Evolutionary conservation across 2,113 vertebrate species (phyloP), one percentile per base, ranked within the genome.

Genomic region (Cettia cetti): DNA sequence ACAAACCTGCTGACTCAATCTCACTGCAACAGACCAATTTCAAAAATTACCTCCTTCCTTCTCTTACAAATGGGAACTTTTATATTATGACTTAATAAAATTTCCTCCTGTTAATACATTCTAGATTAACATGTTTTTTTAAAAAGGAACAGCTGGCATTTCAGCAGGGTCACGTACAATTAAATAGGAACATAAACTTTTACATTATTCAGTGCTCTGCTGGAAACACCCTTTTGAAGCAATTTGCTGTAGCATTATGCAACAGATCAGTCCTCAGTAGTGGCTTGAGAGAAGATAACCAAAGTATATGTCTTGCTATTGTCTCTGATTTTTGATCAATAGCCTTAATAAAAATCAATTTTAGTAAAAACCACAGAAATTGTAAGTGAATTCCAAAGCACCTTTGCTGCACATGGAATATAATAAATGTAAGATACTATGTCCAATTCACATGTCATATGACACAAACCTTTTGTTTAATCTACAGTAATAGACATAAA

Each of bases 21-120:
- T 77, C 45, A 82, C 30, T 31, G 10, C 26, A 94, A 88, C 12
- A 91, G 75, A 92, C 4, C 2, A 56, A 85, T 82, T 93, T 97
- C 68, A 66, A 92, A 90, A 70, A 77, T 14, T 30, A 91, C 86
- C 35, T 89, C 7, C 47, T 95, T 96, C 10, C 35, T 95, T 96
- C 95, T 94, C 91, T 92, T 69, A 95, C 50, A 94, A 97, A 91
- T 68, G 14, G 40, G 13, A 92, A 83, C 72, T 95, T 97, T 95
- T 35, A 20, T 72, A 91, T 86, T 85, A 90, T 26, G 35, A 86
- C 42, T 65, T 65, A 94, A 94, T 64, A 82, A 65, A 64, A 75
- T 92, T 95, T 86, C 81, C 83, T 94, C 54, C 64, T 77, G 53
- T 72, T 92, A 95, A 28, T 91, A 95, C 30, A 76, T 90, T 94